Percentiles rank a stretch among this genome's conserved stretches.
Evolutionary conservation across 2,797 vertebrate species (phyloP).

Genomic region (Gobionotothen gibberifrons): DNA sequence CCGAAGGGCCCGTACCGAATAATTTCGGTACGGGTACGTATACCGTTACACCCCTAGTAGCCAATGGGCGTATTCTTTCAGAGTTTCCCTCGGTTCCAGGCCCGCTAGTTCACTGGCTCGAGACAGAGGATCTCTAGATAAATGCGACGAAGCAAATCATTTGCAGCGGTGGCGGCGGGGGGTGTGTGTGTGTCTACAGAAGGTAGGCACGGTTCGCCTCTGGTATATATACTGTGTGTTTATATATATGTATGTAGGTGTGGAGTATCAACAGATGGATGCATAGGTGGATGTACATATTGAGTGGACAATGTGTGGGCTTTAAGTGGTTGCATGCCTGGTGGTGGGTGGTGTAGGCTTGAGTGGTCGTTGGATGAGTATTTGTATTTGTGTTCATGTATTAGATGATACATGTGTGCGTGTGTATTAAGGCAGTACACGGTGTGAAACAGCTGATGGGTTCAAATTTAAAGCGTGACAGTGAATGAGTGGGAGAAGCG

Average conservation of each 20-base stretch:
- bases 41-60: no score
- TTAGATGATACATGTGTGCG: conserved; percentile 21
- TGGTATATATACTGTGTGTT: no score
- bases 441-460: conserved; percentile 69
- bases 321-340: conserved; percentile 34
- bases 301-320: conserved; percentile 48
- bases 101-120: no score
- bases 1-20: no score
- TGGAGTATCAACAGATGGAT: conserved; percentile 37
- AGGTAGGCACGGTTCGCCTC: no score
- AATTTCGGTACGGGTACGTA: no score
- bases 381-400: conserved; percentile 38
- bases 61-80: no score
- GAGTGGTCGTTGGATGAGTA: conserved; percentile 33
- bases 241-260: not conserved
- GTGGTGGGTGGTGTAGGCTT: conserved; percentile 17
- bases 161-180: no score
- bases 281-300: conserved; percentile 33
- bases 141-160: no score
- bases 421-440: conserved; percentile 36
- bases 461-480: conserved; percentile 66
- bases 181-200: no score
- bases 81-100: no score
- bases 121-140: no score
- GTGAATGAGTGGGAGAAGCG: conserved; percentile 64